These are phyloP conservation scores for Oryzias curvinotus DNA, from an alignment of 2,113 vertebrate genomes.

Conservation along the genomic window DNA sequence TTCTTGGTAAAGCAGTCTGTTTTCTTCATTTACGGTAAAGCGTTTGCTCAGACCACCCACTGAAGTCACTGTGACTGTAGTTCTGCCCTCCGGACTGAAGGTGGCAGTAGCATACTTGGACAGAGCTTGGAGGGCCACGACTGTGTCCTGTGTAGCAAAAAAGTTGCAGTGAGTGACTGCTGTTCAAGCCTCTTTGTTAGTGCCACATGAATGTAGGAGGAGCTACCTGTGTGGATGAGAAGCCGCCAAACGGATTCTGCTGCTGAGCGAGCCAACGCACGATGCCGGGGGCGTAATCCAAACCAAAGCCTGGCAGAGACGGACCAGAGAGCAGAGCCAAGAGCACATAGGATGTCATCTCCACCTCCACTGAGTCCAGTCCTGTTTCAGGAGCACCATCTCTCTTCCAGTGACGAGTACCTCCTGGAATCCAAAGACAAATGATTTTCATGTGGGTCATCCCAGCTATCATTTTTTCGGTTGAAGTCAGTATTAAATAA, in stretches of 20 bases:
- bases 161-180: background rate
- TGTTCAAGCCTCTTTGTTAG: too few species aligned
- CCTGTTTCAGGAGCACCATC: conserved; percentile 30
- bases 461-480: too few species aligned
- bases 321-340: conserved; percentile 78
- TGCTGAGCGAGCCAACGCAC: conserved; percentile 82
- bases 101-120: conserved; percentile 79
- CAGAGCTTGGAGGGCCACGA: conserved; percentile 88
- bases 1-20: conserved; percentile 84
- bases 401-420: conserved; percentile 5
- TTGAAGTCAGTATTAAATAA: too few species aligned
- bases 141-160: conserved; percentile 79
- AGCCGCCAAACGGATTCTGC: conserved; percentile 86
- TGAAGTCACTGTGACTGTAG: conserved; percentile 72
- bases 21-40: conserved; percentile 78
- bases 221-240: conserved; percentile 85
- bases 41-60: conserved; percentile 56
- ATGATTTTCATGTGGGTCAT: too few species aligned
- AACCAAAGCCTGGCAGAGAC: conserved; percentile 35
- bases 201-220: too few species aligned
- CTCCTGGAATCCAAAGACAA: conserved; percentile 37
- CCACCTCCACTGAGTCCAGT: conserved; percentile 77
- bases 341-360: conserved; percentile 81
- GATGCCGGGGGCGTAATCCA: conserved; percentile 70
- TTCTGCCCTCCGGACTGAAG: conserved; percentile 54